A percentile compares a stretch with the other conserved stretches of the same genome.
Evolutionary conservation across 2,888 invertebrate species (phyloP).

Genomic region (Ditula angustiorana): DNA sequence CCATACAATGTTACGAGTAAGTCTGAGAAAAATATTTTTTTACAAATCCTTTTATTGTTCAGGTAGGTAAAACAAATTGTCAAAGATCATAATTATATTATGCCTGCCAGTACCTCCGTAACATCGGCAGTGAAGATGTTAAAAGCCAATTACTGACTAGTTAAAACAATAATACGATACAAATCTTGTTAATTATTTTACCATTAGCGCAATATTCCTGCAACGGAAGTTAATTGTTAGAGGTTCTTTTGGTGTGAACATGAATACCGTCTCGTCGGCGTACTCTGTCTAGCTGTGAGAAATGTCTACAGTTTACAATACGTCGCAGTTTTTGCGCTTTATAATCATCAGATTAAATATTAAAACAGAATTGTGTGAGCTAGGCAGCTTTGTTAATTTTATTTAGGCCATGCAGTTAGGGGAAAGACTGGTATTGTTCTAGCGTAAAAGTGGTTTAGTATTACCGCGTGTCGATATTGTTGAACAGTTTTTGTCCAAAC

Average conservation of each 20-base stretch:
- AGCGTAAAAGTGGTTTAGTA: not conserved
- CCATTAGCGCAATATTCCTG: conserved; percentile 65
- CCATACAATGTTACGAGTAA: not conserved
- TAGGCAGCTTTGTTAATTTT: conserved; percentile 29
- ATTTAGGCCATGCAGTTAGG: conserved; percentile 39
- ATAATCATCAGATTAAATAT: conserved; percentile 59
- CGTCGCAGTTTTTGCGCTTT: conserved; percentile 56
- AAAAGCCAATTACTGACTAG: conserved; percentile 48
- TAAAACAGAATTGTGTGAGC: conserved; percentile 59
- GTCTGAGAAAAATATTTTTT: not conserved
- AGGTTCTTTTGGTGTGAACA: conserved; percentile 56
- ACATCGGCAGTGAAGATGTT: conserved; percentile 33
- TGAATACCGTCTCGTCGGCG: conserved; percentile 68
- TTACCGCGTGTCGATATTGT: conserved; percentile 16
- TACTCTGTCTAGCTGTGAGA: conserved; percentile 66
- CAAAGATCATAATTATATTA: conserved; percentile 4
- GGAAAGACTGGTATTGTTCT: conserved; percentile 15
- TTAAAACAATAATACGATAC: conserved; percentile 61
- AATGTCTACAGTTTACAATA: conserved; percentile 58
- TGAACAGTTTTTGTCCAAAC: conserved; percentile 32
- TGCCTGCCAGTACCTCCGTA: conserved; percentile 2
- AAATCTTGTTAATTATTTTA: conserved; percentile 68
- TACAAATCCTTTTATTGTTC: not conserved
- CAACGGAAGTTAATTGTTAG: conserved; percentile 75
- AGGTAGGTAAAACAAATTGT: not conserved